Conservation (phyloP, 2,113 vertebrate species). For the Ifrita kowaldi region DNA sequence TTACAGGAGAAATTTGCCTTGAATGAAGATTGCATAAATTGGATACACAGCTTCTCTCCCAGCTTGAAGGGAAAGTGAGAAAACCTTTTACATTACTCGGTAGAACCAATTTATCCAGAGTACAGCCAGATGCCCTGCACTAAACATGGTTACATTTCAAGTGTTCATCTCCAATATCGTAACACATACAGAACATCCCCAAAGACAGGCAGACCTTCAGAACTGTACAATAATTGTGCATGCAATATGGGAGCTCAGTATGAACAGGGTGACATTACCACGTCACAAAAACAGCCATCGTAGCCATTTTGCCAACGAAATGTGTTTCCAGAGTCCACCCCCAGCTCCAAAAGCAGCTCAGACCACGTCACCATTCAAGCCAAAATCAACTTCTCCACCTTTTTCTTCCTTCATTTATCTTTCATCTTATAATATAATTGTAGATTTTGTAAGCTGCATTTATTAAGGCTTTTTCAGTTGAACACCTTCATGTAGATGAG, state of each 20-base stretch:
- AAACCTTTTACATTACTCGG: neutral
- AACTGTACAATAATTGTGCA: neutral
- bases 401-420: neutral
- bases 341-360: neutral
- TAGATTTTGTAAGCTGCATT: neutral
- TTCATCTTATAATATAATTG: neutral
- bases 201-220: neutral
- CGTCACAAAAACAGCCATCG: neutral
- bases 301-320: neutral
- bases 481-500: neutral
- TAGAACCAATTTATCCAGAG: neutral
- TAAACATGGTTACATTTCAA: neutral
- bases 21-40: neutral
- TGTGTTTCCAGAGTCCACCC: neutral
- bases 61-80: neutral
- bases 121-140: neutral
- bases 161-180: fast-evolving
- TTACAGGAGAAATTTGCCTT: neutral
- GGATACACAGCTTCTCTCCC: neutral
- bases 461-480: neutral
- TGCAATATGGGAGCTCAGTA: neutral
- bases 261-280: neutral
- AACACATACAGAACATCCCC: neutral
- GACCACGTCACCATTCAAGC: fast-evolving
- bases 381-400: neutral